These are phyloP conservation scores for Eulimnadia texana DNA, from an alignment of 1,140 invertebrate genomes.

Conservation along the genomic window DNA sequence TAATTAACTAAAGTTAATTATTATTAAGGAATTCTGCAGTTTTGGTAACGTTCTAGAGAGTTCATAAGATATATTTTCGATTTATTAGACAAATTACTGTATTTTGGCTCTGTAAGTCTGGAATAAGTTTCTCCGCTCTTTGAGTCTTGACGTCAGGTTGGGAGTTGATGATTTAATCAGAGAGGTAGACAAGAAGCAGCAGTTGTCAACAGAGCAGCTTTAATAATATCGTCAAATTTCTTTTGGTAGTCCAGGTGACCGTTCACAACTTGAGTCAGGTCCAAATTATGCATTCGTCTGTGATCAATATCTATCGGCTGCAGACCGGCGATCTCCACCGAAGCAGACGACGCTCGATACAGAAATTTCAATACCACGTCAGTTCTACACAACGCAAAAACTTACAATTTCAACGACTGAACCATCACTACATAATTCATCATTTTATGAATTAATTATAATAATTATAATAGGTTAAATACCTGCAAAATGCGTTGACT, in stretches of 20 bases:
- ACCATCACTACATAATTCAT: background rate
- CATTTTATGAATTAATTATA: background rate
- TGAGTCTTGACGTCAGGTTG: no score
- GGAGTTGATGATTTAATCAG: background rate
- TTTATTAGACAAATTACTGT: no score
- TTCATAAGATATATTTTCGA: no score
- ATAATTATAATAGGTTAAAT: background rate
- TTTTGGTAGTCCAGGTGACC: conserved; percentile 46
- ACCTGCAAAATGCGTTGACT: conserved; percentile 51
- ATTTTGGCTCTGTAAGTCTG: no score
- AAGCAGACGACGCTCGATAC: conserved; percentile 43
- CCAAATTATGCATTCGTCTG: conserved; percentile 42
- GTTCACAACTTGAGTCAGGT: conserved; percentile 39
- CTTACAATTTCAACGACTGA: conserved; percentile 4
- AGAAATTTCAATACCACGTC: conserved; percentile 55
- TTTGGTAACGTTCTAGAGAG: no score
- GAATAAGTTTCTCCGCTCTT: no score
- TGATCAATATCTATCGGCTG: conserved; percentile 39
- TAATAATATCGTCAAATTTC: conserved; percentile 39
- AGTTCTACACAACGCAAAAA: conserved; percentile 28
- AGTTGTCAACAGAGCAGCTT: conserved; percentile 17
- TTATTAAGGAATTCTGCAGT: no score
- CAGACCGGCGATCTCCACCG: conserved; percentile 43
- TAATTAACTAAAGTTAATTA: no score
- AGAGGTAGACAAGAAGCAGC: background rate